A percentile compares a stretch with the other conserved stretches of the same genome.
These are phyloP conservation scores for Uromys caudimaculatus DNA, from an alignment of 2,797 vertebrate species.

Conservation along the genomic window DNA sequence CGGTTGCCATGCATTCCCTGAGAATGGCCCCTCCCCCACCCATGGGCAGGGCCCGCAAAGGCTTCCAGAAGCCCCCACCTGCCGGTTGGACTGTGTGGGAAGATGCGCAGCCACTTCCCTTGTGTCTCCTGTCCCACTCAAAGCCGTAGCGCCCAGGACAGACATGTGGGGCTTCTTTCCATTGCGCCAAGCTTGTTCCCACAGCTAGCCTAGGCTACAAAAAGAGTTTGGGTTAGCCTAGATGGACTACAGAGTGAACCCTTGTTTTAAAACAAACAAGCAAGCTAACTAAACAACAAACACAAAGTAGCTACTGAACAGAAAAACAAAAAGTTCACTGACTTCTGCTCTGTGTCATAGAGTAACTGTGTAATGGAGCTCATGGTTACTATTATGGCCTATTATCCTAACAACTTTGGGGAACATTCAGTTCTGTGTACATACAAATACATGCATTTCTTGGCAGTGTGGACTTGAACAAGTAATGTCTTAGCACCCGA, in stretches of 20 bases:
- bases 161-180: too few species aligned
- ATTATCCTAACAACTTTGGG: conserved; percentile 7
- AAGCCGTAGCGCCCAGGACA: too few species aligned
- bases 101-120: too few species aligned
- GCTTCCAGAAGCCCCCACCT: too few species aligned
- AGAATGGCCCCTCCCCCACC: too few species aligned
- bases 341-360: background rate
- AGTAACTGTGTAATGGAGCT: background rate
- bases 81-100: too few species aligned
- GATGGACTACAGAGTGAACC: background rate
- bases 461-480: background rate
- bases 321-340: background rate
- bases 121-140: too few species aligned
- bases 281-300: background rate
- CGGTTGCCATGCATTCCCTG: too few species aligned
- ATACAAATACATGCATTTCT: background rate
- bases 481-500: background rate
- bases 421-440: background rate
- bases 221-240: background rate
- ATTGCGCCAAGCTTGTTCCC: too few species aligned
- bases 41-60: too few species aligned
- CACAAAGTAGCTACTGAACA: background rate
- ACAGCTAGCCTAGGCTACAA: too few species aligned
- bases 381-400: background rate
- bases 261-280: background rate